Conservation (phyloP, 2,113 vertebrate species). For the Rhombomys opimus region DNA sequence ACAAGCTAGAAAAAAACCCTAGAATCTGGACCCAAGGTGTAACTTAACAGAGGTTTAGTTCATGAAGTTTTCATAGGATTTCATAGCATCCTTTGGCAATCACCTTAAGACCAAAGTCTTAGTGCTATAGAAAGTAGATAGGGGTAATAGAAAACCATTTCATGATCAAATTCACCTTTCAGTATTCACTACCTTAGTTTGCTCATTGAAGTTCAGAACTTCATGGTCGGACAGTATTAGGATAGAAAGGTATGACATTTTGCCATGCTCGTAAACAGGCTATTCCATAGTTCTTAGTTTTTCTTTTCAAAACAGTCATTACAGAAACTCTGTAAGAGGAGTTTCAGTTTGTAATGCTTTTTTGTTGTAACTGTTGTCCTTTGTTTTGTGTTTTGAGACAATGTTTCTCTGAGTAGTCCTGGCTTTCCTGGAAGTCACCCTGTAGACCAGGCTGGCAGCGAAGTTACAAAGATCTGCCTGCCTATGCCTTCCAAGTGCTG, state of each 20-base stretch:
- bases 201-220: background rate
- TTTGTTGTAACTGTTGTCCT: background rate
- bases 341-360: background rate
- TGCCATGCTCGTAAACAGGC: background rate
- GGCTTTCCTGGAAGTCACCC: background rate
- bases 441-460: background rate
- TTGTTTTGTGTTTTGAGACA: background rate
- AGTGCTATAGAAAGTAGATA: background rate
- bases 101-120: background rate
- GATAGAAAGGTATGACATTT: background rate
- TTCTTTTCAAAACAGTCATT: background rate
- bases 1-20: background rate
- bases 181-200: background rate
- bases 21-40: background rate
- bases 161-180: background rate
- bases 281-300: background rate
- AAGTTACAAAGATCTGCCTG: background rate
- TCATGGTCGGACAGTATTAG: background rate
- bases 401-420: background rate
- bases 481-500: background rate
- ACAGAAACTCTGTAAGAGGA: background rate
- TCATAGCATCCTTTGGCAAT: background rate
- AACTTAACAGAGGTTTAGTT: background rate
- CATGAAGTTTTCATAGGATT: background rate
- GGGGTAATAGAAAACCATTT: background rate